Evolutionary conservation across 2,797 vertebrate species (phyloP), one percentile per base, ranked within the genome.

Genomic region (Dendrocincla fuliginosa): DNA sequence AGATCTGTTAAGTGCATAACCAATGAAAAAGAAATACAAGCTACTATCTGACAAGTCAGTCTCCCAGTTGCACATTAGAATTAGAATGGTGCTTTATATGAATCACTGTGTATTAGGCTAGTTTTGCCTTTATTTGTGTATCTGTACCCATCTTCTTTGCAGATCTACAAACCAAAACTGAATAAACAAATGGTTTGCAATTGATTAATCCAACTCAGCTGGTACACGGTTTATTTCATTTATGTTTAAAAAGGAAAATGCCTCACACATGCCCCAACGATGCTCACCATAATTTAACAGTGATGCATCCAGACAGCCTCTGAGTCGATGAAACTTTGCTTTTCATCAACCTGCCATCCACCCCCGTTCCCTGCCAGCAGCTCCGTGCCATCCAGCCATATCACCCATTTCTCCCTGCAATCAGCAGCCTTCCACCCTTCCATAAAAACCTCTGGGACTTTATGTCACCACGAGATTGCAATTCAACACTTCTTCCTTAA

Each of bases 171-270:
- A 86, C 55, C 75, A 74, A 81, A 94, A 84, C 53, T 47, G 49
- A 86, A 92, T 67, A 92, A 90, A 92, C 46, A 81, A 91, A 87
- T 32, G 13, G 65, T 65, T 94, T 67, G 42, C 32, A 79, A 76
- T 4, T 60, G 77, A 84, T 88, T 89, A 60, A 84, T 75, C 39
- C 42, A 61, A 85, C 47, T 77, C 85, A 75, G 28, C 42, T 5
- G 16, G 9, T 49, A 65, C 33, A 24, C 20, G 65, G 33, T 65
- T 81, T 49, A 61, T 78, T 69, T 80, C 33, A 89, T 73, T 94
- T 78, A 11, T 70, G 87, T 75, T 79, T 64, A 3, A 22, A 74
- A 86, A 89, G 63, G 24, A 77, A 80, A 94, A 92, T 3, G 8
- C 32, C 85, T 89, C 52, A 10, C 12, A 14, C 1, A 1, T 90